Evolutionary conservation across 2,888 invertebrate genomes (phyloP), one percentile per base, ranked within the genome.

Genomic region (Drosophila imparisetae): DNA sequence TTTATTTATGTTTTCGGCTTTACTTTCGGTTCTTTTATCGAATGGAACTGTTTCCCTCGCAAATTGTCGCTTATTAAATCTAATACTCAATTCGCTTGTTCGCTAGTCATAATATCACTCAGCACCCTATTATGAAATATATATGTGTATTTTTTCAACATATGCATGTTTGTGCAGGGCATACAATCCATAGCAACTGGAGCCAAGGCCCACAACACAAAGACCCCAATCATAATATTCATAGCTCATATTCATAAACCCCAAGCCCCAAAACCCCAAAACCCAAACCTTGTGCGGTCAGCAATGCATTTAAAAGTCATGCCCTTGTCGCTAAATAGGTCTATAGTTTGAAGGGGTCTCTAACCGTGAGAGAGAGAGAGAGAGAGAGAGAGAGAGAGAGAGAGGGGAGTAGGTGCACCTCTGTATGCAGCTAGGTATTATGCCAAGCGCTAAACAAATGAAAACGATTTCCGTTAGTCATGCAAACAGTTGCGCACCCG

Each of bases 391-490:
- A 11, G 42, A 8, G 11, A 2, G 27, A 18, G 60, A 8, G 40
- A 52, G 67, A 53, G 40, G 59, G 45, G 18, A n/a, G n/a, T n/a
- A 29, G 27, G 49, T 10, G 42, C 55, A 27, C 29, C 40, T 45
- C 34, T 49, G n/a, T 36, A 36, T 49, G 18, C 54, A 73, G 58
- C 72, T 45, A 45, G 24, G 45, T 69, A 58, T 65, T 72, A 74
- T 57, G 65, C 29, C 63, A 69, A 68, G 75, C 86, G 79, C 83
- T 82, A 87, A 85, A 87, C 83, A 87, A 87, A 85, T 85, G 85
- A 86, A 86, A 86, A 86, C 75, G 72, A 86, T 84, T 85, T 85
- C 87, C 84, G 84, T 79, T 87, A 83, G 84, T 85, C 87, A 87
- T 85, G 87, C 82, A 82, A 87, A 75, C 78, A 68, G 71, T 82